Evolutionary conservation across 2,888 invertebrate genomes (phyloP).

Genomic region (Aspidiotus rigidus): DNA sequence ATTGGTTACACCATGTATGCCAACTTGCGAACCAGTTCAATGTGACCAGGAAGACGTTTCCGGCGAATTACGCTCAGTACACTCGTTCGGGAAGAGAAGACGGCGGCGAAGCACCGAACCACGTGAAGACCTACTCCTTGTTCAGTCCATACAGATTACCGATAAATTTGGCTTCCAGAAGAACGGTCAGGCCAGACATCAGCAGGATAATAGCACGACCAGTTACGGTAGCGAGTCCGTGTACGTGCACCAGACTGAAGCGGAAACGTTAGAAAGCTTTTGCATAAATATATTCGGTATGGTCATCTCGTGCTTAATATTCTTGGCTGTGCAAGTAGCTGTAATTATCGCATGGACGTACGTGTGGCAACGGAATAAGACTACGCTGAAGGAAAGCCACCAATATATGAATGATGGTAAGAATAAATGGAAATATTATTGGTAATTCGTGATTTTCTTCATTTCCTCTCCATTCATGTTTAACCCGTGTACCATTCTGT

Average conservation of each 20-base stretch:
- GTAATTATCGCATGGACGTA: conserved; percentile 82
- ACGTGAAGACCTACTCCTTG: conserved; percentile 73
- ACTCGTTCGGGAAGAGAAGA: conserved; percentile 50
- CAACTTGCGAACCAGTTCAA: conserved; percentile 82
- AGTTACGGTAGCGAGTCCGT: conserved; percentile 49
- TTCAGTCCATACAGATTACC: conserved; percentile 83
- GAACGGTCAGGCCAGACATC: conserved; percentile 43
- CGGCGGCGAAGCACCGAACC: conserved; percentile 43
- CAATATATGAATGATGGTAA: conserved; percentile 33
- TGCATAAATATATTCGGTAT: conserved; percentile 72
- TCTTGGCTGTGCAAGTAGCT: conserved; percentile 76
- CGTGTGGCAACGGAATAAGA: conserved; percentile 62
- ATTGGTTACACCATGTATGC: conserved; percentile 89
- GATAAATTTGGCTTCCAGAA: conserved; percentile 79
- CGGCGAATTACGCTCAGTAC: conserved; percentile 43
- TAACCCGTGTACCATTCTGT: too few relatives aligned
- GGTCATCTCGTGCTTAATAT: conserved; percentile 74
- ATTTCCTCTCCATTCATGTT: too few relatives aligned
- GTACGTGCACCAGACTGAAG: conserved; percentile 36
- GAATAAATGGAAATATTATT: neutral
- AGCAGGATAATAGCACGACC: conserved; percentile 58
- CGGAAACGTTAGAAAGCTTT: conserved; percentile 40
- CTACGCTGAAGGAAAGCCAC: conserved; percentile 35
- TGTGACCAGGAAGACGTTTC: conserved; percentile 76
- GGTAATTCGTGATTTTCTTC: too few relatives aligned